Base-by-base conservation (phyloP, 2,113 vertebrate species). In the Rhinoderma darwinii region DNA sequence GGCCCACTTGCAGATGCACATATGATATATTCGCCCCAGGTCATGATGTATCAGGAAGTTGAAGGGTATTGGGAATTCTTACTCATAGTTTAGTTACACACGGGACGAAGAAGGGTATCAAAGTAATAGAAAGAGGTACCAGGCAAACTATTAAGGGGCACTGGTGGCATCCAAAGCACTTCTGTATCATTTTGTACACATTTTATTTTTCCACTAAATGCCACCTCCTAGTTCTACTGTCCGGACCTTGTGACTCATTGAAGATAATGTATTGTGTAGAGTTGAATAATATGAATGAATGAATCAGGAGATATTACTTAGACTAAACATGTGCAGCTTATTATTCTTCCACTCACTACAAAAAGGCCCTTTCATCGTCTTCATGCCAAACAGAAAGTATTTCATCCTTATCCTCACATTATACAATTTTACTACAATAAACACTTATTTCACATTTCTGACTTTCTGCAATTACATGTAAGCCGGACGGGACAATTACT, bases 291-390 rank as follows among this genome's bases (percentile, higher is more conserved):
- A 83, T 22, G 30, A 72, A 70, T 83, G 30, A 37, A 51, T 83
- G 63, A 83, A 83, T 83, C 63, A 70, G 68, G 63, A 74, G 47
- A 47, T 56, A 8, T 27, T 74, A 41, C 68, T 72, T 47, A 70
- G 27, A 10, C 25, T 20, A 84, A 68, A 84, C 83, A 84, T 72
- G 30, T 59, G 83, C 72, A 30, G 17, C 25, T 44, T 59, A 61
- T 84, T 59, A 75, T 9, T 61, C 20, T 44, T 39, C 32, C 7
- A 9, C 39, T 37, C 15, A 25, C 35, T 75, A 54, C 3, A 59
- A 17, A 35, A 59, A 72, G 66, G 32, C 82, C 81, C 30, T 50
- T 84, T 39, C 72, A 35, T 8, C 20, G 5, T 37, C 44, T 73
- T 54, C 18, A 73, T 27, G n/a, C 41, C 25, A 5, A 51, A 83